phyloP scores from a whole-genome alignment of 1,140 invertebrate species.

The Eriosoma lanigerum region DNA sequence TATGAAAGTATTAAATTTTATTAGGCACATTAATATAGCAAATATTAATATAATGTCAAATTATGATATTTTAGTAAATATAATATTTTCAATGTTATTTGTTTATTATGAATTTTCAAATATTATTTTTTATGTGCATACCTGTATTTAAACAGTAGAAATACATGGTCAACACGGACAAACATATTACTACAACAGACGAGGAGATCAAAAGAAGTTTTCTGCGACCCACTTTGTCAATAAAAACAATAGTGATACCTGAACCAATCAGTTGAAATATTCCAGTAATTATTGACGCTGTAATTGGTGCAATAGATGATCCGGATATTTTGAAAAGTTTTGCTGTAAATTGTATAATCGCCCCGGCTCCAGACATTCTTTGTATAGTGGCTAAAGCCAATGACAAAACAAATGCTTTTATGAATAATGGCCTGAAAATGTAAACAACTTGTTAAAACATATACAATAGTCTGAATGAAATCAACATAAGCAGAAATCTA shows the following conservation, averaged over 20 bases:
- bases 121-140: neutral
- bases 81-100: too few relatives aligned
- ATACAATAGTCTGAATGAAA: too few relatives aligned
- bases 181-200: neutral
- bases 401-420: neutral
- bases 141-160: slow-evolving; percentile 23
- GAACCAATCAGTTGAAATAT: slow-evolving; percentile 5
- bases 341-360: slow-evolving; percentile 4
- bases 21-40: too few relatives aligned
- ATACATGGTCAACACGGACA: neutral
- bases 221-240: slow-evolving; percentile 30
- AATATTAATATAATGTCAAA: too few relatives aligned
- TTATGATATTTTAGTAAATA: too few relatives aligned
- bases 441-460: too few relatives aligned
- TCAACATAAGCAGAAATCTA: neutral
- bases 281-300: slow-evolving; percentile 12
- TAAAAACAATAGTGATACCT: neutral
- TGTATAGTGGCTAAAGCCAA: neutral
- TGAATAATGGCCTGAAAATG: neutral
- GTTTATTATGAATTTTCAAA: too few relatives aligned
- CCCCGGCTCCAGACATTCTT: slow-evolving; percentile 17
- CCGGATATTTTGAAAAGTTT: slow-evolving; percentile 16
- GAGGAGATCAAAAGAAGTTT: slow-evolving; percentile 3
- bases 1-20: neutral
- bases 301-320: neutral